These are phyloP conservation scores for Saccostrea glomerata DNA, from an alignment of 1,140 invertebrate species.

Conservation along the genomic window DNA sequence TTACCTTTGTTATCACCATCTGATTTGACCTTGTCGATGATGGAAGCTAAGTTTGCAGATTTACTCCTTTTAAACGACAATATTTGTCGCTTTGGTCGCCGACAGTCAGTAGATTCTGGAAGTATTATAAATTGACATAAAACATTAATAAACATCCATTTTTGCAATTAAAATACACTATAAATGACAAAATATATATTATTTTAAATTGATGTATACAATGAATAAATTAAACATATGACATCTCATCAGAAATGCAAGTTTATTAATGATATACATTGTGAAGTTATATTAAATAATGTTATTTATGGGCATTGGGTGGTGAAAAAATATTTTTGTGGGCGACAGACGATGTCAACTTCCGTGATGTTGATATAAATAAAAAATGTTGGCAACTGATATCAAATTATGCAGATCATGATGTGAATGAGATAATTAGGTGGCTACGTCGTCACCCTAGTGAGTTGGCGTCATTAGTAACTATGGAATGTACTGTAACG, in stretches of 20 bases:
- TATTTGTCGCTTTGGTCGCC: constrained; percentile 65
- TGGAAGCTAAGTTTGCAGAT: constrained; percentile 70
- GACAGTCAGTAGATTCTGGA: constrained; percentile 59
- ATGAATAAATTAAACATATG: neutral
- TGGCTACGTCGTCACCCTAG: neutral
- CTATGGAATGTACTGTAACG: neutral
- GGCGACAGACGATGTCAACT: neutral
- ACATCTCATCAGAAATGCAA: neutral
- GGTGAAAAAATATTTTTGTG: neutral
- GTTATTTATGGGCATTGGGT: neutral
- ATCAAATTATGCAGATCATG: neutral
- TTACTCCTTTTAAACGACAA: constrained; percentile 70
- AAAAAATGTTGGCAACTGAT: neutral
- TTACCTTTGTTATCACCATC: constrained; percentile 69
- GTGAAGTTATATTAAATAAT: neutral
- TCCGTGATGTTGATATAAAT: neutral
- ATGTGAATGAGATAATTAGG: neutral
- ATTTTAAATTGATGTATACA: neutral
- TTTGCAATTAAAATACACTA: too few species aligned
- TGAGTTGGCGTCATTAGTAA: neutral
- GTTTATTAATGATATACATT: neutral
- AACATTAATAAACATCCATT: too few species aligned
- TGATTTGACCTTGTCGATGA: constrained; percentile 67
- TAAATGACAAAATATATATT: neutral
- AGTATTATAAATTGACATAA: constrained; percentile 35